A percentile compares a stretch with the other conserved stretches of the same genome.
phyloP scores from a whole-genome alignment of 2,797 vertebrate species.

The Acomys russatus region DNA sequence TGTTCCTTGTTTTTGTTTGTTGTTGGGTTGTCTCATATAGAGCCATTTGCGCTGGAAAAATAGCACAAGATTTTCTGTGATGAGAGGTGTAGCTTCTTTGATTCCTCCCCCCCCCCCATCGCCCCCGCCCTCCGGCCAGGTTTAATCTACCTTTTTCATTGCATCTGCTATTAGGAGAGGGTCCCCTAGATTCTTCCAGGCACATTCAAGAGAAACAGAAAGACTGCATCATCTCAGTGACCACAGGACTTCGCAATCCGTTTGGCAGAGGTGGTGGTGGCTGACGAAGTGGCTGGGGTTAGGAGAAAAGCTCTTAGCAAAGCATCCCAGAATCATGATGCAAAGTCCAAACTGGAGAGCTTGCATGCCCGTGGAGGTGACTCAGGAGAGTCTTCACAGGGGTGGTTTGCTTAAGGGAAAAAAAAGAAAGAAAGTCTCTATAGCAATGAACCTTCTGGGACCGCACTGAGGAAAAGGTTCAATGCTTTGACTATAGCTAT shows the following conservation, averaged over 20 bases:
- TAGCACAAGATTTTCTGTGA: neutral
- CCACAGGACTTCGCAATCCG: constrained; percentile 53
- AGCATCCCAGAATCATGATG: constrained; percentile 42
- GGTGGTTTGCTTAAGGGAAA: constrained; percentile 18
- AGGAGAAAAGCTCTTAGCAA: constrained; percentile 61
- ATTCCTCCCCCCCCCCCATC: no score
- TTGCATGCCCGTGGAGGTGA: constrained; percentile 19
- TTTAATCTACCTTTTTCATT: constrained; percentile 68
- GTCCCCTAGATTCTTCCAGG: constrained; percentile 61
- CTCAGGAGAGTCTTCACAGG: constrained; percentile 28
- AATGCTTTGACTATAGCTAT: neutral
- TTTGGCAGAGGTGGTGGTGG: constrained; percentile 70
- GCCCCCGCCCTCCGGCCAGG: neutral
- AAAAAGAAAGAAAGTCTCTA: constrained; percentile 15
- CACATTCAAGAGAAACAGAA: constrained; percentile 72
- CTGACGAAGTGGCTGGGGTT: constrained; percentile 14
- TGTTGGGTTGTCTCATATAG: neutral
- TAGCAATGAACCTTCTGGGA: constrained; percentile 58
- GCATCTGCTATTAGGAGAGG: constrained; percentile 48
- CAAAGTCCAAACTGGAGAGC: constrained; percentile 38
- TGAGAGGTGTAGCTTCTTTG: constrained; percentile 30
- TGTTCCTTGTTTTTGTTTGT: neutral
- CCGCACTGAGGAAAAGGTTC: constrained; percentile 50
- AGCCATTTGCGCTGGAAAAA: constrained; percentile 11
- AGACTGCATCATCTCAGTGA: constrained; percentile 73